Base-by-base conservation (phyloP, 2,113 vertebrate genomes). In the Seriola aureovittata region DNA sequence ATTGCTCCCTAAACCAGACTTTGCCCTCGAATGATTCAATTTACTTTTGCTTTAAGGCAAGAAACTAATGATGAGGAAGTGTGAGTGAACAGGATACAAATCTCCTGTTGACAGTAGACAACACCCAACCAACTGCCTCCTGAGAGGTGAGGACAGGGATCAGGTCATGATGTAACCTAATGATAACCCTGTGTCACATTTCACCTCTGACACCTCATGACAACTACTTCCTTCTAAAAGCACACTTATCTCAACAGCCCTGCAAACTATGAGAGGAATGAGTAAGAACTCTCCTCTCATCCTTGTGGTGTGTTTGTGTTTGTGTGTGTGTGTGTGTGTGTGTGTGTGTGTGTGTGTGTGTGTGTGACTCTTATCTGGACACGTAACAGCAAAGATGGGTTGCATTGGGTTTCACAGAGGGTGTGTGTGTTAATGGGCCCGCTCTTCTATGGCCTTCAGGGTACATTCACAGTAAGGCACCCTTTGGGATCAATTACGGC, bases 111-210 rank as follows among this genome's bases (percentile, higher is more conserved):
- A 93, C 87, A 88, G 70, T n/a, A 36, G 85, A 77, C 71, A 48
- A 86, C 75, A 88, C 64, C 71, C 73, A 44, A 84, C 29, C 83
- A 85, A 71, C 40, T 25, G 77, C 52, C 75, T 65, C 60, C 38
- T 32, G 38, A 77, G 70, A 79, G 84, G 84, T 63, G 91, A 73
- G 77, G 91, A 89, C 83, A 75, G 84, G 52, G 81, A 88, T 89
- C 75, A 76, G 88, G 85, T 89, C 82, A 32, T 17, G 88, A 91
- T 82, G 62, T 78, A 32, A 85, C 83, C 78, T 62, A 3, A 42
- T 29, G 91, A 93, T 93, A 93, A 93, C 92, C 86, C 77, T 0
- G 13, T 36, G 52, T 82, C 74, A 88, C 89, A 87, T 93, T 85
- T 91, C 48, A 92, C 89, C 88, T 82, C 77, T 85, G 88, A 92